These are phyloP conservation scores for Gouania willdenowi DNA, from an alignment of 2,797 vertebrate genomes.

Conservation along the genomic window DNA sequence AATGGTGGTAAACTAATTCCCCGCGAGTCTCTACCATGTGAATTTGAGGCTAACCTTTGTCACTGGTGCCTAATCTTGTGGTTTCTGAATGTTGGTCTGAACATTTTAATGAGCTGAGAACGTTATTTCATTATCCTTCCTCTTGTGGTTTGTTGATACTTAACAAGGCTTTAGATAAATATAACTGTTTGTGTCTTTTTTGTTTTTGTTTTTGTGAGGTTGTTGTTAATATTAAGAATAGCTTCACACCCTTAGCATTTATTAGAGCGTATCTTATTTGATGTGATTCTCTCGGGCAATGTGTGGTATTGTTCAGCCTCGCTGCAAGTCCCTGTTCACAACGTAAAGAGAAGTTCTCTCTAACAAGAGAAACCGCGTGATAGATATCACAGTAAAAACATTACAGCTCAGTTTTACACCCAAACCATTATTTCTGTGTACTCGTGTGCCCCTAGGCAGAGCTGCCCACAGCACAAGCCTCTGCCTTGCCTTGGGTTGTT, in stretches of 20 bases:
- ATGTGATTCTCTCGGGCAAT: slow-evolving; percentile 61
- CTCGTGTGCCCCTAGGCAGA: slow-evolving; percentile 14
- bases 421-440: slow-evolving; percentile 21
- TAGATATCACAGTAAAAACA: slow-evolving; percentile 20
- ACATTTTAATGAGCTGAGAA: no score
- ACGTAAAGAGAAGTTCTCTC: slow-evolving; percentile 5
- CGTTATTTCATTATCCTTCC: slow-evolving; percentile 35
- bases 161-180: no score
- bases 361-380: slow-evolving; percentile 17
- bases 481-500: slow-evolving; percentile 36
- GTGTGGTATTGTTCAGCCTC: slow-evolving; percentile 53
- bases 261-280: slow-evolving; percentile 69
- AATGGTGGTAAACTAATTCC: slow-evolving; percentile 32
- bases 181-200: no score
- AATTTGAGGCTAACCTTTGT: not conserved
- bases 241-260: slow-evolving; percentile 53
- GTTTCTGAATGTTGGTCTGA: no score
- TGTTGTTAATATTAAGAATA: slow-evolving; percentile 44
- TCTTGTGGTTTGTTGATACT: no score
- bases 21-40: slow-evolving; percentile 11
- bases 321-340: slow-evolving; percentile 34
- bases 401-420: slow-evolving; percentile 18
- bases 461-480: slow-evolving; percentile 22
- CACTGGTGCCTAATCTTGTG: slow-evolving; percentile 7
- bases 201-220: no score